Evolutionary conservation across 2,888 invertebrate genomes (phyloP).

Genomic region (Stictocephala bisonia): DNA sequence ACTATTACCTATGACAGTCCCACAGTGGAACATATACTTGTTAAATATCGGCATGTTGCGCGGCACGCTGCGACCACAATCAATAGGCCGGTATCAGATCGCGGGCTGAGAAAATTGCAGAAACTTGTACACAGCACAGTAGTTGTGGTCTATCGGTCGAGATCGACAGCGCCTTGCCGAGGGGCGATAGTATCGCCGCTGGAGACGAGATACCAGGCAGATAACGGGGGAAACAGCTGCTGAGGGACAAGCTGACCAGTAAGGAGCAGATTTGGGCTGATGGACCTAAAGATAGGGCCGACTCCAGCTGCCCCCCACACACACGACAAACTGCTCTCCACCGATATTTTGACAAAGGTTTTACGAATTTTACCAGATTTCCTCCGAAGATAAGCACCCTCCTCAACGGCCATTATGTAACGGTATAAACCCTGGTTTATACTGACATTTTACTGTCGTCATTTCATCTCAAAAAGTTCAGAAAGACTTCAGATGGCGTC

Average conservation of each 20-base stretch:
- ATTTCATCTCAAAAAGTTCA: too few relatives aligned
- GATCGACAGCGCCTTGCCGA: constrained; percentile 28
- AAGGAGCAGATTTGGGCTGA: constrained; percentile 24
- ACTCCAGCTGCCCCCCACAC: constrained; percentile 12
- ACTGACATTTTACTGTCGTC: too few relatives aligned
- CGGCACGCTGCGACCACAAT: constrained; percentile 29
- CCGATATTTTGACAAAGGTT: constrained; percentile 32
- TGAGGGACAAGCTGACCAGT: constrained; percentile 7
- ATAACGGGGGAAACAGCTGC: not conserved
- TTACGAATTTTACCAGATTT: constrained; percentile 1
- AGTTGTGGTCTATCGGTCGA: constrained; percentile 26
- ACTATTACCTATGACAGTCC: constrained; percentile 14
- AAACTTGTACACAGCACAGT: constrained; percentile 38
- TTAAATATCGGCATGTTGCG: constrained; percentile 19
- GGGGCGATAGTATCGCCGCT: constrained; percentile 14
- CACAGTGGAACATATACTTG: constrained; percentile 18
- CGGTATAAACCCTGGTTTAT: too few relatives aligned
- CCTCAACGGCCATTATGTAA: too few relatives aligned
- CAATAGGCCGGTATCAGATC: constrained; percentile 32
- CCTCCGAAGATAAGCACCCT: too few relatives aligned
- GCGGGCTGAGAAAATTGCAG: constrained; percentile 32
- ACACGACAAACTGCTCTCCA: not conserved
- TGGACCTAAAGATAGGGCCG: not conserved
- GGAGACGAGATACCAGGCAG: too few relatives aligned
- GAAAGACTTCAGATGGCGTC: too few relatives aligned